Evolutionary conservation across 2,888 invertebrate species (phyloP).

Genomic region (Drosophila aldrichi): DNA sequence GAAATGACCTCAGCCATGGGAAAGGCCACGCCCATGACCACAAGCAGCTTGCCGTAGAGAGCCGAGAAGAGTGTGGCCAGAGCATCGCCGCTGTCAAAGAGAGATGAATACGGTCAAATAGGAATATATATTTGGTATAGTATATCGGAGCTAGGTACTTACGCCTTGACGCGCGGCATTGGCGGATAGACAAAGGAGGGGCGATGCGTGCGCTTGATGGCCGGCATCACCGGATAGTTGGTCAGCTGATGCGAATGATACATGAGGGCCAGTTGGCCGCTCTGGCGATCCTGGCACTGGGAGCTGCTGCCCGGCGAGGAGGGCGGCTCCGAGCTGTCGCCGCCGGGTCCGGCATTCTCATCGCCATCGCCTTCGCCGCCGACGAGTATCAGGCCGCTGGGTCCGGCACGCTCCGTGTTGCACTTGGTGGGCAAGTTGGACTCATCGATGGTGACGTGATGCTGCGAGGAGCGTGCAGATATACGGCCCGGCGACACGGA

Average conservation of each 20-base stretch:
- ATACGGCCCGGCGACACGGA: constrained; percentile 86
- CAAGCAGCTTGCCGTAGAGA: constrained; percentile 95
- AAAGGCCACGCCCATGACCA: constrained; percentile 97
- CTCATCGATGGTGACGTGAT: constrained; percentile 85
- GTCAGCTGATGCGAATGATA: constrained; percentile 85
- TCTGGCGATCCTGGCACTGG: constrained; percentile 76
- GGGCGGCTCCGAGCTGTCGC: constrained; percentile 81
- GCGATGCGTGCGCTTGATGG: constrained; percentile 84
- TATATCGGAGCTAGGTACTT: constrained; percentile 50
- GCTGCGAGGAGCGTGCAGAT: constrained; percentile 83
- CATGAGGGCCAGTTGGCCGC: constrained; percentile 84
- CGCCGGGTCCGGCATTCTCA: constrained; percentile 53
- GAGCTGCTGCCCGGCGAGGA: constrained; percentile 79
- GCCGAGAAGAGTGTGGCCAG: constrained; percentile 95
- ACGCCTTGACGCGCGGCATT: constrained; percentile 85
- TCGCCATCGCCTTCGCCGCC: constrained; percentile 72
- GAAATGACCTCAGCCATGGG: constrained; percentile 98
- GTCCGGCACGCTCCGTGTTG: constrained; percentile 64
- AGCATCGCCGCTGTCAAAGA: constrained; percentile 90
- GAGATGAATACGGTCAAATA: constrained; percentile 65
- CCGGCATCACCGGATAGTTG: constrained; percentile 84
- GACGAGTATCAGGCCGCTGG: constrained; percentile 65
- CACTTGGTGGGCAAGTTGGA: constrained; percentile 81
- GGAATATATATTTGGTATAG: background rate
- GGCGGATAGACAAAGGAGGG: constrained; percentile 84